Conservation (phyloP, 1,140 invertebrate species). For the Tyrophagus putrescentiae region DNA sequence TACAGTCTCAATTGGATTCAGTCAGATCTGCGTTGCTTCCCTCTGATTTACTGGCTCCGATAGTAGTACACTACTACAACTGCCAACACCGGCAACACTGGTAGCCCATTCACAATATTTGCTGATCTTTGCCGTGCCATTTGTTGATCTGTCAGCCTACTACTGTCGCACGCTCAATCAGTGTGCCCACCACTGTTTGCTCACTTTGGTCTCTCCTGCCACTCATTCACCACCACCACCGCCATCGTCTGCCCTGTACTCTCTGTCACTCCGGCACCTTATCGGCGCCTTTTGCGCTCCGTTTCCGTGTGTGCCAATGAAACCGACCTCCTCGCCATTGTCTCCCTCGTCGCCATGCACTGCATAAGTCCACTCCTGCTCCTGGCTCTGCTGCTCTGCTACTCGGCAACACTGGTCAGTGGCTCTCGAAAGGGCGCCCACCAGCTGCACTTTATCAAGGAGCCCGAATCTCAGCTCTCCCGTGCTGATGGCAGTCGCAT, state of each 20-base stretch:
- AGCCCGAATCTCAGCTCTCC: constrained; percentile 20
- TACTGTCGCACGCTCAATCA: neutral
- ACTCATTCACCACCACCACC: neutral
- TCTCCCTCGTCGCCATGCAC: neutral
- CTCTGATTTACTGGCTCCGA: no score
- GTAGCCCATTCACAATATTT: constrained; percentile 14
- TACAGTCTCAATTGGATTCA: no score
- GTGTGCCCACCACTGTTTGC: constrained; percentile 4
- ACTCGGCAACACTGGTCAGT: no score
- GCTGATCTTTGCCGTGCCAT: neutral
- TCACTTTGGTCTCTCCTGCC: neutral
- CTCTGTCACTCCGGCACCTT: neutral
- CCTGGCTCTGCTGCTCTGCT: no score
- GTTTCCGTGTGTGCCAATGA: neutral
- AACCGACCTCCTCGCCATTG: neutral
- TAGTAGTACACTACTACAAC: no score
- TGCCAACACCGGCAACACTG: neutral
- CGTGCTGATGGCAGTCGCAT: constrained; percentile 2
- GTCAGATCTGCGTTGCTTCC: no score
- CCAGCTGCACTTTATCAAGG: constrained; percentile 17
- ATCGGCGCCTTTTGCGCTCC: neutral
- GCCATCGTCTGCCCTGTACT: neutral
- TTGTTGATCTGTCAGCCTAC: neutral
- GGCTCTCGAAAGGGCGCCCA: constrained; percentile 5
- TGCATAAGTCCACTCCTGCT: no score